phyloP scores from a whole-genome alignment of 2,888 invertebrate genomes.

The Hesperia comma region DNA sequence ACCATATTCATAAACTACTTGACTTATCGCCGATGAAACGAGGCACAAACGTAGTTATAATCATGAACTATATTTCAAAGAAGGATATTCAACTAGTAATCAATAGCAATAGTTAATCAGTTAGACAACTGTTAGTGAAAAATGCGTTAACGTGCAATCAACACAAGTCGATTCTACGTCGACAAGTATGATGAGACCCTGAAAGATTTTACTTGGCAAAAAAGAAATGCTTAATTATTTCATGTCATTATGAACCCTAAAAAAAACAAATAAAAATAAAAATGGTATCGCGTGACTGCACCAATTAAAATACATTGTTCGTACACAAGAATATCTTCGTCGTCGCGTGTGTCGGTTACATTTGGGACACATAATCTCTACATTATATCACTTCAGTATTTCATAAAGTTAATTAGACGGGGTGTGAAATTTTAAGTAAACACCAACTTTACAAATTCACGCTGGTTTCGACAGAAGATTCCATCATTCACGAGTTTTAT shows the following conservation, averaged over 20 bases:
- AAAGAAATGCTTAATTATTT: background rate
- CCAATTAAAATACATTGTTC: constrained; percentile 17
- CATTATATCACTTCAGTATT: constrained; percentile 18
- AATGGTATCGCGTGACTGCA: constrained; percentile 5
- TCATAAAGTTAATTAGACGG: constrained; percentile 20
- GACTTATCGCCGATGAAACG: too few species aligned
- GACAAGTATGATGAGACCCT: too few species aligned
- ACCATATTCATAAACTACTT: too few species aligned
- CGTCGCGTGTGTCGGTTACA: constrained; percentile 2
- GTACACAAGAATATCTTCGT: background rate
- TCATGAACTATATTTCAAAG: too few species aligned
- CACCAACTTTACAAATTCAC: constrained; percentile 9
- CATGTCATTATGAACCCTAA: background rate
- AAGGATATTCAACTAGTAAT: too few species aligned
- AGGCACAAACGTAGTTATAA: too few species aligned
- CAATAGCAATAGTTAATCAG: too few species aligned
- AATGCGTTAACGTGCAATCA: too few species aligned
- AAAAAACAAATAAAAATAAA: constrained; percentile 1
- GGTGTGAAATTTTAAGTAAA: constrained; percentile 25
- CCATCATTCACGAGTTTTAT: background rate
- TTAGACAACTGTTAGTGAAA: too few species aligned
- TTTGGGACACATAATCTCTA: constrained; percentile 18
- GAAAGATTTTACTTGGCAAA: background rate
- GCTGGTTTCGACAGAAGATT: background rate
- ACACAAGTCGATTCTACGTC: too few species aligned